These are phyloP conservation scores for Spialia ferax DNA, from an alignment of 2,888 invertebrate genomes.

Conservation along the genomic window DNA sequence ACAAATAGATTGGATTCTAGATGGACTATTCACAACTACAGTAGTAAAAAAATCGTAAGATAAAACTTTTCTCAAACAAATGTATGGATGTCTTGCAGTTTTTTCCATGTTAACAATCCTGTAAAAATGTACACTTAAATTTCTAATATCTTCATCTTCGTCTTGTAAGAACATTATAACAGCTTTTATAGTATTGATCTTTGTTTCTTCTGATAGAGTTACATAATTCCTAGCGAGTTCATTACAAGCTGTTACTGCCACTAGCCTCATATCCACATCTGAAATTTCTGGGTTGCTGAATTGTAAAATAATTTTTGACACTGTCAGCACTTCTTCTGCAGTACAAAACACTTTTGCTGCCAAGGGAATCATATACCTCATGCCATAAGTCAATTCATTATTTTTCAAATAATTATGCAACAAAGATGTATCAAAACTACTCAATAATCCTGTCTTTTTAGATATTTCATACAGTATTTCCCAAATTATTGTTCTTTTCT, in stretches of 20 bases:
- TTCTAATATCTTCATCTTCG: constrained; percentile 82
- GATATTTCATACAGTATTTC: constrained; percentile 68
- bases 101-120: constrained; percentile 53
- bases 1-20: constrained; percentile 53
- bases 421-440: constrained; percentile 47
- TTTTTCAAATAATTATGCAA: constrained; percentile 50
- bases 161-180: constrained; percentile 83
- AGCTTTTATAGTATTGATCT: constrained; percentile 66
- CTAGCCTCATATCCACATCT: constrained; percentile 72
- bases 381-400: constrained; percentile 55
- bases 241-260: constrained; percentile 72
- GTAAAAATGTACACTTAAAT: constrained; percentile 66
- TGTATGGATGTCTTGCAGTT: constrained; percentile 60
- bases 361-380: constrained; percentile 69
- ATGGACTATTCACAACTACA: constrained; percentile 52
- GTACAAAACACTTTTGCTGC: constrained; percentile 56
- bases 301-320: constrained; percentile 58
- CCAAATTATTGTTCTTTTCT: constrained; percentile 61
- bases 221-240: constrained; percentile 62
- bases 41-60: constrained; percentile 57
- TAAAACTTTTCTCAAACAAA: constrained; percentile 66
- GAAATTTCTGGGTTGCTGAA: constrained; percentile 64
- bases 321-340: constrained; percentile 46
- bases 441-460: constrained; percentile 49
- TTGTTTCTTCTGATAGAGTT: constrained; percentile 58